These are phyloP conservation scores for Falco cherrug DNA, from an alignment of 2,797 vertebrate species.

Conservation along the genomic window DNA sequence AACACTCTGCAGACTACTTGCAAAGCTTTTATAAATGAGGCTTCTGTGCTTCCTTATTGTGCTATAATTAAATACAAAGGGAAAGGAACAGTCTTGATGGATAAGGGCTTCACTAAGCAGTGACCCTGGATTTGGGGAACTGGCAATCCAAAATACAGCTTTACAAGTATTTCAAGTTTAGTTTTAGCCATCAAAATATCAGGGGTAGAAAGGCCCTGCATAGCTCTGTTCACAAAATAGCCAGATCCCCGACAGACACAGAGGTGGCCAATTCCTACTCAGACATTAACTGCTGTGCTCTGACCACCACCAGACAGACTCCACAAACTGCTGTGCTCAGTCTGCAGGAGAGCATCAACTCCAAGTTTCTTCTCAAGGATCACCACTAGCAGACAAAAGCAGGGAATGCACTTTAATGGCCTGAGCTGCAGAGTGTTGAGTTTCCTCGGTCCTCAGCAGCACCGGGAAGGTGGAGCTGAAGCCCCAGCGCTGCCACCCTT, in stretches of 20 bases:
- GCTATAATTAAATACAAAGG: neutral
- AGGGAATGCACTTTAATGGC: conserved; percentile 21
- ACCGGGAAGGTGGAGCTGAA: neutral
- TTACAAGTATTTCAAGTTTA: neutral
- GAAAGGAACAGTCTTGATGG: neutral
- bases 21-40: neutral
- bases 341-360: neutral
- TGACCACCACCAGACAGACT: neutral
- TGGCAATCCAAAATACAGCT: neutral
- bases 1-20: neutral
- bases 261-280: neutral
- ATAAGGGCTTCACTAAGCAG: neutral
- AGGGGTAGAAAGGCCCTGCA: neutral
- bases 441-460: neutral
- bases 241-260: neutral
- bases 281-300: neutral
- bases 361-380: neutral
- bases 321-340: neutral
- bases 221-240: neutral
- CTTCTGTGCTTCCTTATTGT: neutral
- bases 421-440: neutral
- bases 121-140: neutral
- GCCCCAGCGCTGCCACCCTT: neutral
- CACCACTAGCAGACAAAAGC: neutral
- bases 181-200: conserved; percentile 10